A percentile compares a stretch with the other conserved stretches of the same genome.
Conservation (phyloP, 2,888 invertebrate species). For the Gasteruption jaculator region DNA sequence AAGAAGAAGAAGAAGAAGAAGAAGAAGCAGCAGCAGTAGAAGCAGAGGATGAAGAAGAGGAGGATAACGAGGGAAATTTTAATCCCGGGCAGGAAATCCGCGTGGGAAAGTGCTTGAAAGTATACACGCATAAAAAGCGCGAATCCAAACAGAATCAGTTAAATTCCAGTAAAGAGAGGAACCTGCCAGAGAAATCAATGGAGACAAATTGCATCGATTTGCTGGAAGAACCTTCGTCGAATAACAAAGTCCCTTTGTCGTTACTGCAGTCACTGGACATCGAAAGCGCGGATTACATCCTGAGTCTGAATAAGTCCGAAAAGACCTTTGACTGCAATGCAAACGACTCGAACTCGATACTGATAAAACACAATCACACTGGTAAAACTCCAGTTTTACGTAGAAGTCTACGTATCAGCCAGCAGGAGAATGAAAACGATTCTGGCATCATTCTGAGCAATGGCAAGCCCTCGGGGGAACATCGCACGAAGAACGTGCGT, state of each 20-base stretch:
- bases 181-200: constrained; percentile 22
- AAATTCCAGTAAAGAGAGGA: constrained; percentile 19
- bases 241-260: constrained; percentile 36
- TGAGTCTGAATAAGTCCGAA: constrained; percentile 39
- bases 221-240: constrained; percentile 33
- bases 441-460: too few relatives aligned
- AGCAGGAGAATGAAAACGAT: constrained; percentile 42
- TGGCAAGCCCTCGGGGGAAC: too few relatives aligned
- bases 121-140: constrained; percentile 46
- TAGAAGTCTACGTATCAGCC: constrained; percentile 42
- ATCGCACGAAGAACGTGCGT: too few relatives aligned
- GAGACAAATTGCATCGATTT: constrained; percentile 41
- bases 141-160: constrained; percentile 23
- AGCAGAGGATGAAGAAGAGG: too few relatives aligned
- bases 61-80: too few relatives aligned
- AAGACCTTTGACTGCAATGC: constrained; percentile 21
- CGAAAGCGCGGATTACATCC: constrained; percentile 41
- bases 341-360: constrained; percentile 15
- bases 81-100: too few relatives aligned
- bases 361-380: constrained; percentile 20
- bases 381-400: constrained; percentile 34
- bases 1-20: too few relatives aligned
- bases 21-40: too few relatives aligned
- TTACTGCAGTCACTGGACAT: constrained; percentile 38
- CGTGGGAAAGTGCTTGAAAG: constrained; percentile 44